Conservation (phyloP, 1,140 invertebrate species). For the Schmidtea mediterranea region DNA sequence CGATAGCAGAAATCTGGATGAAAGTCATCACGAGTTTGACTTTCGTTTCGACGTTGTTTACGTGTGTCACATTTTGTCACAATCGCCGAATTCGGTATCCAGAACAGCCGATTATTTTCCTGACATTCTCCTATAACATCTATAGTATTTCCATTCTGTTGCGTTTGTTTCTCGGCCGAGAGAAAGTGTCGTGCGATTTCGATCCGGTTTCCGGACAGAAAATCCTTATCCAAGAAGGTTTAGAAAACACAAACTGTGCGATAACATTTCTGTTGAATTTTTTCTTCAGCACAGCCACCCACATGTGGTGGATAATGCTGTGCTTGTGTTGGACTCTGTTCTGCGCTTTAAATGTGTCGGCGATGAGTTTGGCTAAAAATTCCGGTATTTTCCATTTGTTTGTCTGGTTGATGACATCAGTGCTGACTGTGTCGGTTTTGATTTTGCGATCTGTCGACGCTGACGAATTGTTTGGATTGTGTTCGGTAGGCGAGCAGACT, state of each 20-base stretch:
- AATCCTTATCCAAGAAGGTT: conserved; percentile 37
- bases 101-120: conserved; percentile 79
- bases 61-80: conserved; percentile 27
- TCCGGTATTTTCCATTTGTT: conserved; percentile 47
- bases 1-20: too few relatives aligned
- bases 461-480: conserved; percentile 50
- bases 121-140: conserved; percentile 79
- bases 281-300: too few relatives aligned
- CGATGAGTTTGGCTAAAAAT: conserved; percentile 52
- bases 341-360: conserved; percentile 62
- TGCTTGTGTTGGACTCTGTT: conserved; percentile 48
- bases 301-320: too few relatives aligned
- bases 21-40: too few relatives aligned
- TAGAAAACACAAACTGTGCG: too few relatives aligned
- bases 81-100: conserved; percentile 69
- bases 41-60: too few relatives aligned
- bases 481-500: conserved; percentile 59
- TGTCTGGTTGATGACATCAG: conserved; percentile 57
- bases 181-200: conserved; percentile 33
- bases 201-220: conserved; percentile 34
- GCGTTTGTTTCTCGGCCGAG: conserved; percentile 38
- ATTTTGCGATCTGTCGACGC: conserved; percentile 44
- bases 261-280: too few relatives aligned
- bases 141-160: conserved; percentile 70
- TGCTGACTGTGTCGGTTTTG: conserved; percentile 57